These are phyloP conservation scores for Cyrtonyx montezumae DNA, from an alignment of 2,113 vertebrate species.

Conservation along the genomic window DNA sequence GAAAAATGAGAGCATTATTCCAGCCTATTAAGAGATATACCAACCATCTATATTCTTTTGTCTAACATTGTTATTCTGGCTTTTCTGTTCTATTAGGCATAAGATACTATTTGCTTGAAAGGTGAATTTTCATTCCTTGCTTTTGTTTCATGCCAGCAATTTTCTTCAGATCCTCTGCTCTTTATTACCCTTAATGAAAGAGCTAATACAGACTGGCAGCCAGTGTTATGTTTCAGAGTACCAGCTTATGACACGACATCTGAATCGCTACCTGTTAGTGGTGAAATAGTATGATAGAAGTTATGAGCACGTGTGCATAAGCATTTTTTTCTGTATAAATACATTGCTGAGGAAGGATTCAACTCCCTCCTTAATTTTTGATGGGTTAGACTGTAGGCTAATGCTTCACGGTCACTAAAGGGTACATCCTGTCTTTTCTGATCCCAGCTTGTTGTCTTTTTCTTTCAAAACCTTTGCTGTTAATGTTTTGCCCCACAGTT, in stretches of 20 bases:
- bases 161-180: not conserved
- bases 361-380: conserved; percentile 24
- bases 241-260: not conserved
- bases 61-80: not conserved
- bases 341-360: not conserved
- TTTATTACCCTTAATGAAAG: not conserved
- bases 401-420: not conserved
- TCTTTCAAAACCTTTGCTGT: not conserved
- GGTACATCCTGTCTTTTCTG: not conserved
- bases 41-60: not conserved
- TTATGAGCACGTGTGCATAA: not conserved
- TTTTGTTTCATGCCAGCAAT: not conserved
- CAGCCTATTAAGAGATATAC: not conserved
- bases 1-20: not conserved
- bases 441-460: not conserved
- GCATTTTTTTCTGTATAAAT: not conserved
- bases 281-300: not conserved
- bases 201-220: not conserved
- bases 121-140: not conserved
- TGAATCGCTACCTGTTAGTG: not conserved
- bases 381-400: not conserved
- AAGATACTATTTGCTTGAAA: not conserved
- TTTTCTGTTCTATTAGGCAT: not conserved
- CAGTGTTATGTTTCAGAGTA: not conserved
- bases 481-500: not conserved